Base-by-base conservation (phyloP, 2,797 vertebrate species). In the Denticeps clupeoides region DNA sequence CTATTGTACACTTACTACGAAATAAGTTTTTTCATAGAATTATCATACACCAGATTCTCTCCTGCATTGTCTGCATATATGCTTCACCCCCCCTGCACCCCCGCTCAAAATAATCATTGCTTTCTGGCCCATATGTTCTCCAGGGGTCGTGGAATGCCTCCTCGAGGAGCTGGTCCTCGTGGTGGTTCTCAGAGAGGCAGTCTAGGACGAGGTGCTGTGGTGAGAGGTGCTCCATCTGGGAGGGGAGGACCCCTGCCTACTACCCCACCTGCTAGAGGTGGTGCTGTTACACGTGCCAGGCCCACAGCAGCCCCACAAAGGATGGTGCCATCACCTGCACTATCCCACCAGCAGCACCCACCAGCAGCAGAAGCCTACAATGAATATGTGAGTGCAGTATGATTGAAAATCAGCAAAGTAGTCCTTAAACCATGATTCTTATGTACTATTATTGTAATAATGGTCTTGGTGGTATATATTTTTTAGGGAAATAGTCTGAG, bases 131-230 rank as follows among this genome's bases (percentile, higher is more conserved):
- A n/a, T n/a, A n/a, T n/a, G n/a, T n/a, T n/a, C n/a, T n/a, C 10
- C 55, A 96, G 94, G 71, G 93, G 90, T 0, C 83, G 91, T 4
- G 93, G 91, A 24, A 89, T 93, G 64, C 88, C 83, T 13, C 89
- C 89, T 10, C 79, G 90, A 7, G 93, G 91, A 7, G 83, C 81
- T 1, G 63, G 83, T 1, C 87, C 89, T 23, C 84, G 89, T 1
- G 89, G 92, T 1, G 88, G 87, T 5, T 82, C 88, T 3, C 89
- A 89, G 11, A 79, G 91, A 3, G 93, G 91, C 3, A 89, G 84
- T 3, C 77, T 84, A 0, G 85, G 89, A 2, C 78, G 91, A 2
- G 91, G 93, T 2, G 83, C 75, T 1, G 80, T 88, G 4, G 70
- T 82, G 0, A 79, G 93, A 59, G 93, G 93, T 43, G 84, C 81